phyloP scores from a whole-genome alignment of 2,797 vertebrate species.

The Anguilla megastoma region DNA sequence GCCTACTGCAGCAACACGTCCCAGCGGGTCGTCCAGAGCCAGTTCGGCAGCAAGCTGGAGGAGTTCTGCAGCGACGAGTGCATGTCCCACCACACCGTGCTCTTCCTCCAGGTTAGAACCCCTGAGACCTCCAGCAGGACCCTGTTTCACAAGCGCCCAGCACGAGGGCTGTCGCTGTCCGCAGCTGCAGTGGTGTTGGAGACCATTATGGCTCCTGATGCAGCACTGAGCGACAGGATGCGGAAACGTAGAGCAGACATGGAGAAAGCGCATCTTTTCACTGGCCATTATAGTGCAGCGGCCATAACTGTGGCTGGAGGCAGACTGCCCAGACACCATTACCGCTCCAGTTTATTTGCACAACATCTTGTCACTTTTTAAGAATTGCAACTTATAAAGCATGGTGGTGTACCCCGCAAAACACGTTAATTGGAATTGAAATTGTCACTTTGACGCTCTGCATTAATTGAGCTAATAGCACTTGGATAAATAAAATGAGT shows the following conservation, averaged over 20 bases:
- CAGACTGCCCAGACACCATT: no score
- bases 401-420: background rate
- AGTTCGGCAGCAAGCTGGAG: constrained; percentile 81
- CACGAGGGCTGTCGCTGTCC: background rate
- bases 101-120: constrained; percentile 85
- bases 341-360: no score
- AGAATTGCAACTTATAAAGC: background rate
- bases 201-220: background rate
- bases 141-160: background rate
- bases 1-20: constrained; percentile 86
- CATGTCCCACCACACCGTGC: constrained; percentile 88
- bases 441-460: background rate
- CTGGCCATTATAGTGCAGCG: background rate
- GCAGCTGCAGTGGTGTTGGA: background rate
- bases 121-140: background rate
- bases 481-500: background rate
- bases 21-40: constrained; percentile 81
- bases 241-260: background rate
- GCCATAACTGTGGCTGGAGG: background rate
- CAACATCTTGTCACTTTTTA: no score
- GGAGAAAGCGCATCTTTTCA: background rate
- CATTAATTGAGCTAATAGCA: background rate
- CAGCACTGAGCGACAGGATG: background rate
- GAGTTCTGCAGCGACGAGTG: constrained; percentile 95
- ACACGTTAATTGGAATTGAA: background rate